Conservation (phyloP, 1,140 invertebrate species). For the Aphidius gifuensis region DNA sequence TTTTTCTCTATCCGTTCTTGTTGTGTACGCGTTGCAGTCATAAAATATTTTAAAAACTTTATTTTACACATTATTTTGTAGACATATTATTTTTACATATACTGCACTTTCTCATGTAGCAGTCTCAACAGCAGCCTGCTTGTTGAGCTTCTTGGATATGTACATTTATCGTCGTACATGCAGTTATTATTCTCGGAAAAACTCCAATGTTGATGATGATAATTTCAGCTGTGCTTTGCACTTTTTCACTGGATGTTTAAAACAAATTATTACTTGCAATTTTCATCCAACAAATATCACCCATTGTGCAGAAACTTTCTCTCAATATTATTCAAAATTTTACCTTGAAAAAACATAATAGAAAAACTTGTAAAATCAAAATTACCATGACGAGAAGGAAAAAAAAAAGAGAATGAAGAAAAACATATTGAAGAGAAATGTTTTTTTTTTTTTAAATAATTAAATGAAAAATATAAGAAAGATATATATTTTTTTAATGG, state of each 20-base stretch:
- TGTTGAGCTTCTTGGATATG: constrained; percentile 28
- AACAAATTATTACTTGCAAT: not conserved
- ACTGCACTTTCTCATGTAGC: too few species aligned
- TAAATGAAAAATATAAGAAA: not conserved
- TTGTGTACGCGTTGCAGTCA: too few species aligned
- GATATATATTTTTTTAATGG: not conserved
- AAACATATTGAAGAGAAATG: too few species aligned
- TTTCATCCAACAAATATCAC: not conserved
- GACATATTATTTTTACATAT: too few species aligned
- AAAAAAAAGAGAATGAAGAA: too few species aligned
- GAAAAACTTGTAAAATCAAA: too few species aligned
- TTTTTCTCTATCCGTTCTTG: too few species aligned
- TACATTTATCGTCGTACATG: constrained; percentile 22
- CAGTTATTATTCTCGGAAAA: constrained; percentile 20
- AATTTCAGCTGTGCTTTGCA: constrained; percentile 16
- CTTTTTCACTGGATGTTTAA: constrained; percentile 1
- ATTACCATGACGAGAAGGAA: too few species aligned
- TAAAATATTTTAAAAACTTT: too few species aligned
- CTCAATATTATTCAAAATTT: too few species aligned
- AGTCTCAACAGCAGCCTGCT: not conserved
- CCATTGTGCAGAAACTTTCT: not conserved
- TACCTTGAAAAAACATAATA: too few species aligned
- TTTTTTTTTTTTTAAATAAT: not conserved
- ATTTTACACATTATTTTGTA: too few species aligned
- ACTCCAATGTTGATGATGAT: constrained; percentile 6